Evolutionary conservation across 2,113 vertebrate species (phyloP).

Genomic region (Prunella himalayana): DNA sequence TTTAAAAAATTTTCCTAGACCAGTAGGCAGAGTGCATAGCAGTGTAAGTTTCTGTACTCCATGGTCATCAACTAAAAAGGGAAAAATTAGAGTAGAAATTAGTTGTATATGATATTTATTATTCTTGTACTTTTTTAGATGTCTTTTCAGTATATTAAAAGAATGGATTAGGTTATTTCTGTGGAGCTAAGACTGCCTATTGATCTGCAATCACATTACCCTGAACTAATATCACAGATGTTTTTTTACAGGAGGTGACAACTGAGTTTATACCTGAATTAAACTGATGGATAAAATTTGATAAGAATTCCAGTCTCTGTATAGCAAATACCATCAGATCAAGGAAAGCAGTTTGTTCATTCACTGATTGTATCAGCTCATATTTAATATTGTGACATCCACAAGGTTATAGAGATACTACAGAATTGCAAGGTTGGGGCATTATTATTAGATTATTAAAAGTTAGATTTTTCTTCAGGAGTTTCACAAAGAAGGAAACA

Average conservation of each 20-base stretch:
- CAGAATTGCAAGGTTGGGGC: background rate
- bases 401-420: background rate
- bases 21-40: background rate
- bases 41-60: background rate
- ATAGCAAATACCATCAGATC: background rate
- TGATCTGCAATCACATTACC: background rate
- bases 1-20: background rate
- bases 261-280: conserved; percentile 35
- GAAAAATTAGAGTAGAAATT: background rate
- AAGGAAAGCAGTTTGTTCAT: background rate
- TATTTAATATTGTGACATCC: background rate
- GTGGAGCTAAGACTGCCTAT: background rate
- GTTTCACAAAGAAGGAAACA: background rate
- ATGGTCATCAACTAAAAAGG: background rate
- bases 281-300: background rate
- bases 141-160: conserved; percentile 14
- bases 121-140: background rate
- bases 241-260: conserved; percentile 2
- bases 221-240: conserved; percentile 7
- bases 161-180: background rate
- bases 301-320: conserved; percentile 1
- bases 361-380: conserved; percentile 2
- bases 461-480: background rate
- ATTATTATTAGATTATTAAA: background rate
- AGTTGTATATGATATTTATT: background rate